Evolutionary conservation across 2,113 vertebrate species (phyloP).

Genomic region (Nerophis lumbriciformis): DNA sequence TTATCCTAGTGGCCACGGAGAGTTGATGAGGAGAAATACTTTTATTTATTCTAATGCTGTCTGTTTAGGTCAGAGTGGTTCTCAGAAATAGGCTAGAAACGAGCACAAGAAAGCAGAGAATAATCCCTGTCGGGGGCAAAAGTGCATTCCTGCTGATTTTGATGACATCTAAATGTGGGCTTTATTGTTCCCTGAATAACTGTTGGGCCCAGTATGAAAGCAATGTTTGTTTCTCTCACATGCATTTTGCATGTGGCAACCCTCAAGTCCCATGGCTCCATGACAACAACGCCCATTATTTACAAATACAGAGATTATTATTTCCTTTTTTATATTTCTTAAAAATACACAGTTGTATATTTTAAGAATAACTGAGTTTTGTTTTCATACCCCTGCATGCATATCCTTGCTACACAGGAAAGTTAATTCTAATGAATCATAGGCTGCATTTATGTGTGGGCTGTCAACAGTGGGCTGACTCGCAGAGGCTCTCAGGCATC

Average conservation of each 20-base stretch:
- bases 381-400: constrained; percentile 7
- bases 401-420: constrained; percentile 13
- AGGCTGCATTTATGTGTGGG: constrained; percentile 25
- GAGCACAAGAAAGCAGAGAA: constrained; percentile 26
- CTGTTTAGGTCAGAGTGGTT: background rate
- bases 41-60: background rate
- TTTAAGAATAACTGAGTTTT: background rate
- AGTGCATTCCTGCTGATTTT: constrained; percentile 52
- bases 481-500: constrained; percentile 55
- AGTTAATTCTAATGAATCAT: constrained; percentile 7
- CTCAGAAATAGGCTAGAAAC: background rate
- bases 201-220: constrained; percentile 50
- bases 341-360: background rate
- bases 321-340: background rate
- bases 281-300: background rate
- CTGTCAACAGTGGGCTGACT: constrained; percentile 38
- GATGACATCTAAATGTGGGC: constrained; percentile 74
- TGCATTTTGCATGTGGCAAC: constrained; percentile 54
- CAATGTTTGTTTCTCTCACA: constrained; percentile 59
- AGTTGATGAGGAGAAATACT: background rate
- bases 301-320: background rate
- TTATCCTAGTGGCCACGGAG: background rate
- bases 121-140: constrained; percentile 23
- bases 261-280: constrained; percentile 27
- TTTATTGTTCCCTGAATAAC: constrained; percentile 55